phyloP scores from a whole-genome alignment of 2,888 invertebrate species.

The Caenorhabditis sulstoni region DNA sequence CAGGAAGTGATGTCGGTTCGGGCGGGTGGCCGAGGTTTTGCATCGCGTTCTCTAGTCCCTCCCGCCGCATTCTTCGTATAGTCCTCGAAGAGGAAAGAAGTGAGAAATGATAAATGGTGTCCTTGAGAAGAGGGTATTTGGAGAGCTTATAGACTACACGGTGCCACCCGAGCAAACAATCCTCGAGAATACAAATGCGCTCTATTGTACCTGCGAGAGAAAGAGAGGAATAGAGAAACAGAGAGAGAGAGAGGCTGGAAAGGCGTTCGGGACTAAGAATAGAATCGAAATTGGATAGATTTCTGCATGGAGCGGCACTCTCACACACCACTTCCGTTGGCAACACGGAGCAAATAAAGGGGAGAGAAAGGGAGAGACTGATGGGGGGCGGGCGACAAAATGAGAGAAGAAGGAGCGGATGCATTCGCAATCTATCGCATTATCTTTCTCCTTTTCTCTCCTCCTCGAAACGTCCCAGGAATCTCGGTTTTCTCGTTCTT shows the following conservation, averaged over 20 bases:
- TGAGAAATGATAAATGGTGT: too few relatives aligned
- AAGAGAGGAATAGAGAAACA: not conserved
- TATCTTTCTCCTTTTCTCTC: conserved; percentile 19
- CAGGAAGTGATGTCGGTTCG: too few relatives aligned
- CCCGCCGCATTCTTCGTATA: too few relatives aligned
- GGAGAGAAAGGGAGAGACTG: conserved; percentile 31
- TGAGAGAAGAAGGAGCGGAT: conserved; percentile 22
- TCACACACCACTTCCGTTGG: conserved; percentile 37
- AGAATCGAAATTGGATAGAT: conserved; percentile 41
- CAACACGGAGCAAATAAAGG: conserved; percentile 43
- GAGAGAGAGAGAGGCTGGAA: not conserved
- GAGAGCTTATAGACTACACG: too few relatives aligned
- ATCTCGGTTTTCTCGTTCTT: conserved; percentile 17
- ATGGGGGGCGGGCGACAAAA: conserved; percentile 23
- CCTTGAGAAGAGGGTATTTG: too few relatives aligned
- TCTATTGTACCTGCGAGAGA: too few relatives aligned
- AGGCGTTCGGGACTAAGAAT: conserved; percentile 10
- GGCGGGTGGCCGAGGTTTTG: too few relatives aligned
- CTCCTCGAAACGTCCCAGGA: conserved; percentile 20
- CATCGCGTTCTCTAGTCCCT: too few relatives aligned
- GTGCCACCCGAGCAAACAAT: too few relatives aligned
- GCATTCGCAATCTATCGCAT: conserved; percentile 47
- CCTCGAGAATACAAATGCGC: too few relatives aligned
- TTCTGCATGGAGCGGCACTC: conserved; percentile 22
- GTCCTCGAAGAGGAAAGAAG: too few relatives aligned